Conservation (phyloP, 2,888 invertebrate species). For the Pristionchus mayeri region DNA sequence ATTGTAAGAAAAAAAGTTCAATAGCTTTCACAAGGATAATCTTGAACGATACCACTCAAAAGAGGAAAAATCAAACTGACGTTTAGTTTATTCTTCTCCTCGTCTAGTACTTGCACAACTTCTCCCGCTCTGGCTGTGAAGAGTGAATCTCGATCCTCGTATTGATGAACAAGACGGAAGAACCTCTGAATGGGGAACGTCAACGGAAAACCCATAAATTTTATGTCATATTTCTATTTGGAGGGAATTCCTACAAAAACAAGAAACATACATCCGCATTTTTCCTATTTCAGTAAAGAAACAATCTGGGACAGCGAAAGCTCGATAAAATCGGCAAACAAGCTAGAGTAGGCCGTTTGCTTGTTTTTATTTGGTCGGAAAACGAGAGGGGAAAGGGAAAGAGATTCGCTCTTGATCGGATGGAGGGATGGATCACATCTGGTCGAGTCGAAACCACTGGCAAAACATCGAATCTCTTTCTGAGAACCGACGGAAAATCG, state of each 20-base stretch:
- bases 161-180: neutral
- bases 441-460: neutral
- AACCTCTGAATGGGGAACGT: slow-evolving; percentile 25
- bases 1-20: no score
- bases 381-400: slow-evolving; percentile 8
- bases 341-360: neutral
- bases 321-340: neutral
- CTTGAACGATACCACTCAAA: neutral
- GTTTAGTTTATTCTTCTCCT: neutral
- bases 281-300: neutral
- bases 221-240: no score
- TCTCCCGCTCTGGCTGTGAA: slow-evolving; percentile 9
- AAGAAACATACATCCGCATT: neutral
- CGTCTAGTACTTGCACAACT: slow-evolving; percentile 32
- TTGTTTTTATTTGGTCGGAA: neutral
- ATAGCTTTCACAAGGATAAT: neutral
- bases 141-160: slow-evolving; percentile 3
- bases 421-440: neutral
- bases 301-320: slow-evolving; percentile 3
- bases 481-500: neutral
- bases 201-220: neutral
- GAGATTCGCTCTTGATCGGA: neutral
- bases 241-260: no score
- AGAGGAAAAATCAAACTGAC: neutral
- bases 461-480: neutral